A percentile compares a stretch with the other conserved stretches of the same genome.
Evolutionary conservation across 2,113 vertebrate species (phyloP).

Genomic region (Isichthys henryi): DNA sequence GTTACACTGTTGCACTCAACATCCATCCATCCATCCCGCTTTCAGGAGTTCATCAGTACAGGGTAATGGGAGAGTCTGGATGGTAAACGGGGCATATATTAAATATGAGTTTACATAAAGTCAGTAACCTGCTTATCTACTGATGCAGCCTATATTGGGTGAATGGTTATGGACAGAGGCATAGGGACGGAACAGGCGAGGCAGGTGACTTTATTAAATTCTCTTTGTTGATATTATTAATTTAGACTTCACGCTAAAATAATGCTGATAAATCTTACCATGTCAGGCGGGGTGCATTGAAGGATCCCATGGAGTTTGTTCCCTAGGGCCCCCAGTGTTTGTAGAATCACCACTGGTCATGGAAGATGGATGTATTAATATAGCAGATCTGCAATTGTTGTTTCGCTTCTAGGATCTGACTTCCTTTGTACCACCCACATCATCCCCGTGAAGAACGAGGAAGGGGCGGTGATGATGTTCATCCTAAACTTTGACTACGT

Average conservation of each 20-base stretch:
- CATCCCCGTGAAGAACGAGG: conserved; percentile 97
- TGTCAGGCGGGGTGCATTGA: too few species aligned
- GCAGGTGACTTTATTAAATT: not conserved
- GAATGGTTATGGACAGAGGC: not conserved
- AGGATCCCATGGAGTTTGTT: too few species aligned
- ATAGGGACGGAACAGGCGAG: not conserved
- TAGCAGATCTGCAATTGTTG: not conserved
- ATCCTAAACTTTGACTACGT: conserved; percentile 94
- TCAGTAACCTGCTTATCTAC: not conserved
- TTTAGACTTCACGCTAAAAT: not conserved
- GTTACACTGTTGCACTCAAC: not conserved
- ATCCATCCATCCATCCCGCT: not conserved
- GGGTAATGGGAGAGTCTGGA: not conserved
- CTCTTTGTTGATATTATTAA: not conserved
- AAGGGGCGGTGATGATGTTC: conserved; percentile 98
- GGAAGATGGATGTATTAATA: not conserved
- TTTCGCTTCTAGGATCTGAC: conserved; percentile 69
- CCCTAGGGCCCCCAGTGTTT: not conserved
- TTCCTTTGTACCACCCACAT: conserved; percentile 94
- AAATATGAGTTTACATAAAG: not conserved
- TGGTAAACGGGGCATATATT: not conserved
- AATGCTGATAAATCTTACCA: not conserved
- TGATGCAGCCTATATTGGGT: not conserved
- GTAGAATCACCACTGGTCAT: not conserved
- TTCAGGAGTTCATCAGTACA: not conserved